Evolutionary conservation across 2,113 vertebrate species (phyloP).

Genomic region (Cervus canadensis): DNA sequence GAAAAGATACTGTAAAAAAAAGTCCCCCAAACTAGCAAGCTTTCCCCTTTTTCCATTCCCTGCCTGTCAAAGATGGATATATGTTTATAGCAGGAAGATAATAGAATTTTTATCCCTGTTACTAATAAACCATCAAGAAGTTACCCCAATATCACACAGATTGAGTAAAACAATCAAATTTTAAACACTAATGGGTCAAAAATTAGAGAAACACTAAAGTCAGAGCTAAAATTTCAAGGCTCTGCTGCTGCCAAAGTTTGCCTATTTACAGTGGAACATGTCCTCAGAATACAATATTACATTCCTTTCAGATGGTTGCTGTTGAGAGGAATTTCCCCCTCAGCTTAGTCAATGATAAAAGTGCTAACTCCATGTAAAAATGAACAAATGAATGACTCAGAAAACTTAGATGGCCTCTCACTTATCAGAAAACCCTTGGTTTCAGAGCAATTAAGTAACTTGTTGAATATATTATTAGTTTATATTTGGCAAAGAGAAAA

Average conservation of each 20-base stretch:
- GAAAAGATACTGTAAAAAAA: background rate
- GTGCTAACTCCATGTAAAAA: background rate
- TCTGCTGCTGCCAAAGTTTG: background rate
- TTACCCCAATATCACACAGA: background rate
- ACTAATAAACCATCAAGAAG: background rate
- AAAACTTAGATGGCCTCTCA: background rate
- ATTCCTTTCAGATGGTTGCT: background rate
- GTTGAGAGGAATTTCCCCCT: background rate
- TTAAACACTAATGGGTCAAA: background rate
- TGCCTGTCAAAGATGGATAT: background rate
- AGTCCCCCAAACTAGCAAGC: background rate
- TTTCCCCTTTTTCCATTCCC: background rate
- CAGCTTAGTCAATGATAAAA: background rate
- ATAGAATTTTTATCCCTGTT: background rate
- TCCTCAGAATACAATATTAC: background rate
- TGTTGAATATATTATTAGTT: background rate
- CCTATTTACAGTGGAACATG: background rate
- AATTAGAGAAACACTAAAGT: background rate
- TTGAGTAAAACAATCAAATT: background rate
- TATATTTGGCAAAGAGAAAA: background rate
- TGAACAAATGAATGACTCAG: background rate
- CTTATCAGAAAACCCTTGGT: background rate
- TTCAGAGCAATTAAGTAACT: background rate
- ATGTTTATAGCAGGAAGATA: background rate
- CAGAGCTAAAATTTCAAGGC: background rate